Evolutionary conservation across 1,140 invertebrate genomes (phyloP), one percentile per base, ranked within the genome.

Genomic region (Aphelenchoides besseyi): DNA sequence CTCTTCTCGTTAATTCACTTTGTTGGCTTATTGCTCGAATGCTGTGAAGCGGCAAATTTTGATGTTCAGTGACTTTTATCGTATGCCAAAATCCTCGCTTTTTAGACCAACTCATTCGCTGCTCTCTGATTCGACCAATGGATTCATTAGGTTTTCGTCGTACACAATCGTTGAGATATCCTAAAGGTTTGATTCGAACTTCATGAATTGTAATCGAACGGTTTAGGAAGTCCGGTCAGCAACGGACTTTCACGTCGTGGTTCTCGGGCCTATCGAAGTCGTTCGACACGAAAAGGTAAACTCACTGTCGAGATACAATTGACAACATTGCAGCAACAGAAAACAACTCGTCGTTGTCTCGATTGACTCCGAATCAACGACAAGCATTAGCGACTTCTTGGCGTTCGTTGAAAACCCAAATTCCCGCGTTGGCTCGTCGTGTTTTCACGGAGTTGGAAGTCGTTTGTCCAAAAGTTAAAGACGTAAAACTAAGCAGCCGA

Each of bases 381-480:
- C 28, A 53, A 28, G 76, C 74, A 0, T 35, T 78, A 16, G 28
- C 41, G 9, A 69, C 28, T 28, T 72, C 78, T 2, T 78, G 76
- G 76, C 37, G 69, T 3, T 32, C 55, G 32, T 36, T 79, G 30
- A 75, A 77, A 59, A n/a, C 53, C 29, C 69, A 82, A 64, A 62
- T 74, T 30, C 70, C 67, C n/a, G 28, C 68, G 36, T 64, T 82
- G 35, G 76, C 77, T 75, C 68, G 81, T 1, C 84, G 82, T 61
- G 80, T 83, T 33, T 79, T 83, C 55, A 61, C 67, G 23, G 81
- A 83, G 37, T 55, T 83, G 62, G 83, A 85, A 69, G 67, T 77
- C 35, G 78, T 69, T n/a, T 80, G 73, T 12, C 77, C 80, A n/a
- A 80, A 83, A 67, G 81, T 83, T 36, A 83, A 83, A 70, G 82